Percentiles rank a stretch among this genome's conserved stretches.
phyloP scores from a whole-genome alignment of 2,113 vertebrate genomes.

The Eulemur rufifrons region DNA sequence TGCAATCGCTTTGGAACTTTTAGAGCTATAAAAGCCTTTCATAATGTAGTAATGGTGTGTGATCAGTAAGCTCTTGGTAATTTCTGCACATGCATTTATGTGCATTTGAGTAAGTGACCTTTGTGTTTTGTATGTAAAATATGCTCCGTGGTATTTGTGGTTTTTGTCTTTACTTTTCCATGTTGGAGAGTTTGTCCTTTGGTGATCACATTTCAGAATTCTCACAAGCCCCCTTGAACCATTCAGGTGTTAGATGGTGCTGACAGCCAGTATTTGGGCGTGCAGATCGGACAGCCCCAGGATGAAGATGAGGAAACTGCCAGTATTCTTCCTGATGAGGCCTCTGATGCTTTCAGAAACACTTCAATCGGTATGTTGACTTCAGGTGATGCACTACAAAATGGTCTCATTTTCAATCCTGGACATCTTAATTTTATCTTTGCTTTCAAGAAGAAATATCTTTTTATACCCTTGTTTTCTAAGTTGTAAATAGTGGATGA shows the following conservation, averaged over 20 bases:
- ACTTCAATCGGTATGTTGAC: constrained; percentile 88
- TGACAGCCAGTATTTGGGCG: constrained; percentile 93
- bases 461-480: neutral
- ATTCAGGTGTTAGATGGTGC: constrained; percentile 92
- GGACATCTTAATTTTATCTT: neutral
- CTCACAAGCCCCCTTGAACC: neutral
- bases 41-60: accelerated
- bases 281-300: constrained; percentile 92
- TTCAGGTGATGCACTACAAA: accelerated
- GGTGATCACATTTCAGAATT: accelerated
- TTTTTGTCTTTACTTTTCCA: accelerated
- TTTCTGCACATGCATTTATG: accelerated
- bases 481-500: neutral
- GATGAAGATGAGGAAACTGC: constrained; percentile 93
- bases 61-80: accelerated
- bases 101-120: accelerated
- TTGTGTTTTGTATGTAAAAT: accelerated
- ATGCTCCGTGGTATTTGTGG: accelerated
- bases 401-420: too few species aligned
- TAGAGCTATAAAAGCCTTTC: neutral
- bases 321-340: constrained; percentile 79
- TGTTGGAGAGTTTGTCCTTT: neutral
- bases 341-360: constrained; percentile 84
- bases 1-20: neutral
- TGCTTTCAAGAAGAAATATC: neutral